Evolutionary conservation across 2,888 invertebrate species (phyloP), one percentile per base, ranked within the genome.

Genomic region (Dynastes hyllus): DNA sequence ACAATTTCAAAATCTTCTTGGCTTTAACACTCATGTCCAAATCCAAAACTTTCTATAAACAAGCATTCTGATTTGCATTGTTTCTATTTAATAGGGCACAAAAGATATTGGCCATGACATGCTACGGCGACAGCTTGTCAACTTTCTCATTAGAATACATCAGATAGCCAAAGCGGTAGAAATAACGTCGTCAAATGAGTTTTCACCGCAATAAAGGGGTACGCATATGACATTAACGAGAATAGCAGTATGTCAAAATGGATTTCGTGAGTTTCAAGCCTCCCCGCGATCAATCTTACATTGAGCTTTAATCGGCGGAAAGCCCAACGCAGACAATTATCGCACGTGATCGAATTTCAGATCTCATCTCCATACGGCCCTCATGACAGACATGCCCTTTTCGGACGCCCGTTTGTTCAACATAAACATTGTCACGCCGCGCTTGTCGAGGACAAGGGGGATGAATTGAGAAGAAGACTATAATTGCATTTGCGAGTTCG

Each of bases 391-490:
- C 11, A 32, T 69, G 51, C 27, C 40, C 69, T 69, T 75, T 58
- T 78, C 32, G 53, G n/a, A 27, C 29, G 71, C 66, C 5, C 70
- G 69, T 67, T 22, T 58, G 61, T 58, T 73, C 79, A 81, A 81
- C 80, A 78, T 78, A 81, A 80, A 80, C 79, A 80, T 78, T 81
- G 82, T 79, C 76, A 66, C 78, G 75, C 73, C 65, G 76, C 29
- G 65, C 79, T 79, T 75, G 65, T 77, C 77, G 71, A 65, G 32
- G 78, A 71, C n/a, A 40, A 22, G 9, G 37, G 29, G 71, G 58
- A 69, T 76, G 76, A 66, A 45, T 51, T 69, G 22, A 27, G 50
- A 29, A 45, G 45, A 61, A 61, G 73, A 76, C 79, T 78, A 78
- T 77, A 78, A 77, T 80, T 75, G 70, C 73, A 65, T 76, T 75